Percentiles rank a stretch among this genome's conserved stretches.
Conservation (phyloP, 2,888 invertebrate genomes). For the Hydriomena furcata region DNA sequence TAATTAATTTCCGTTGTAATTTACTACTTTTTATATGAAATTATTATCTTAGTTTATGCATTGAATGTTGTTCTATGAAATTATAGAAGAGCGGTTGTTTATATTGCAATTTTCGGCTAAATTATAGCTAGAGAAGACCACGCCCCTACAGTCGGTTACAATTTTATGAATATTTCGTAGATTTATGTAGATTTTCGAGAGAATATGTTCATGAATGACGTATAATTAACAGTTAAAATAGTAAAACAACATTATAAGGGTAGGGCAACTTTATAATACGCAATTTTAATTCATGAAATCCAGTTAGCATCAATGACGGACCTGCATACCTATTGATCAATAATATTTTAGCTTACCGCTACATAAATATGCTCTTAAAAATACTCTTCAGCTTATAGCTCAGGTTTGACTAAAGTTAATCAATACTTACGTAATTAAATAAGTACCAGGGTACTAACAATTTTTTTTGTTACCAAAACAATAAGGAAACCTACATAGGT, state of each 20-base stretch:
- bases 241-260: background rate
- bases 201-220: background rate
- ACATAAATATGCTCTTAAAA: background rate
- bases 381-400: no score
- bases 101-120: slow-evolving; percentile 4
- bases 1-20: slow-evolving; percentile 35
- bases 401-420: no score
- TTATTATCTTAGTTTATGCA: background rate
- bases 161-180: slow-evolving; percentile 25
- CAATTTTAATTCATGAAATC: slow-evolving; percentile 35
- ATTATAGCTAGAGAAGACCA: slow-evolving; percentile 49
- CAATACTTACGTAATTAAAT: no score
- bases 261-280: background rate
- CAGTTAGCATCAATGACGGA: background rate
- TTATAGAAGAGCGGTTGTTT: background rate
- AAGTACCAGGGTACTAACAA: no score
- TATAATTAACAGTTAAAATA: background rate
- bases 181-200: slow-evolving; percentile 7
- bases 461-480: no score
- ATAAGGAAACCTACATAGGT: no score
- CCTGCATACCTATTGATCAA: slow-evolving; percentile 4
- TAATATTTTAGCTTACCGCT: slow-evolving; percentile 3
- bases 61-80: slow-evolving; percentile 18
- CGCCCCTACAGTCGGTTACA: slow-evolving; percentile 53
- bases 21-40: background rate